A percentile compares a stretch with the other conserved stretches of the same genome.
These are phyloP conservation scores for Leptura quadrifasciata DNA, from an alignment of 2,888 invertebrate genomes.

Conservation along the genomic window DNA sequence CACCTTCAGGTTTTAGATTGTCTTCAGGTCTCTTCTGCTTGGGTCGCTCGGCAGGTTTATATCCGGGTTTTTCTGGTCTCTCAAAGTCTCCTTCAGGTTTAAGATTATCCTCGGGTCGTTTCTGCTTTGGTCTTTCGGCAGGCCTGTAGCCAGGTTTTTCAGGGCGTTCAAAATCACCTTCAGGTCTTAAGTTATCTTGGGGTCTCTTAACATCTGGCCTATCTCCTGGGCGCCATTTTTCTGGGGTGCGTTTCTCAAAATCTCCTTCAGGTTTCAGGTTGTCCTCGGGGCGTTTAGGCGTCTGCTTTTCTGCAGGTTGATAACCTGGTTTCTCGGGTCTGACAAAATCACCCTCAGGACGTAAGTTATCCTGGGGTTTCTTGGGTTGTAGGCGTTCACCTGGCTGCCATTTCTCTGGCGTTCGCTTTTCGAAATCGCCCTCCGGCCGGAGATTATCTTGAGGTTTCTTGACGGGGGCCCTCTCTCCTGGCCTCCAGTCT, in stretches of 20 bases:
- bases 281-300: conserved; percentile 64
- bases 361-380: conserved; percentile 74
- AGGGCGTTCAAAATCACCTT: conserved; percentile 73
- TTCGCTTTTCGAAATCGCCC: conserved; percentile 76
- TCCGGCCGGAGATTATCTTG: conserved; percentile 79
- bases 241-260: conserved; percentile 72
- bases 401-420: conserved; percentile 73
- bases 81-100: conserved; percentile 77
- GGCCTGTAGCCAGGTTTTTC: conserved; percentile 64
- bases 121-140: conserved; percentile 72
- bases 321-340: conserved; percentile 68
- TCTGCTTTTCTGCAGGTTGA: conserved; percentile 69
- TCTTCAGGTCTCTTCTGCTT: conserved; percentile 75
- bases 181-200: conserved; percentile 74
- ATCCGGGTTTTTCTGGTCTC: conserved; percentile 72
- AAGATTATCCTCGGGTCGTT: conserved; percentile 79
- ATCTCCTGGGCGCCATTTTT: conserved; percentile 71
- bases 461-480: conserved; percentile 76
- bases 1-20: conserved; percentile 78
- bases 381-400: conserved; percentile 60
- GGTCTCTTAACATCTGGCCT: conserved; percentile 71
- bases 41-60: conserved; percentile 72
- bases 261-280: conserved; percentile 69
- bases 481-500: conserved; percentile 75
- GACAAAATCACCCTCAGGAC: conserved; percentile 74